Evolutionary conservation across 1,140 invertebrate species (phyloP), one percentile per base, ranked within the genome.

Genomic region (Lineus longissimus): DNA sequence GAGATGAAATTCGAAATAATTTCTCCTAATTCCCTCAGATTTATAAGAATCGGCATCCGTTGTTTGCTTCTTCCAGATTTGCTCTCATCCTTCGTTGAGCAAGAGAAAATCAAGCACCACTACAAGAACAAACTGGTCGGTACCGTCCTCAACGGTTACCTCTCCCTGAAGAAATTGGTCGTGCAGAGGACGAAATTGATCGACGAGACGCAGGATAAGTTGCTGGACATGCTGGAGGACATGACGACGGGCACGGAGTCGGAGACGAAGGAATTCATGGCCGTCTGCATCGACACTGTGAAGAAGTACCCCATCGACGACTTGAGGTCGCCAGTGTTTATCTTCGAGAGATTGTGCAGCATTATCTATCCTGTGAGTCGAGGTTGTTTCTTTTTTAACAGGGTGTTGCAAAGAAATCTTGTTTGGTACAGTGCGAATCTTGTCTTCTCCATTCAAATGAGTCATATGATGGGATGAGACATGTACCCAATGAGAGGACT

Each of bases 191-290:
- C 95, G 0, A 88, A 95, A 63, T 85, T 96, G 27, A 94, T 97
- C 47, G 95, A 98, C 81, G 94, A 97, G 78, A 95, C 95, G 1
- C 95, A 98, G 82, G 94, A 97, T 76, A 95, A 95, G 75, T 82
- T 98, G 13, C 83, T 98, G 0, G 94, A 95, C 76, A 85, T 97
- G 62, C 82, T 98, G 2, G 96, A 98, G 83, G 94, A 97, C 79
- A 95, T 98, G 88, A 98, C 95, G 0, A 92, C 91, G 33, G 91
- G 90, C 7, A 98, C 94, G 0, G 94, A 97, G 83, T 89, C 91
- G 55, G 95, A 98, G 82, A 97, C 94, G 0, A 91, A 93, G 71
- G 92, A 94, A 58, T 98, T 98, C 74, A 98, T 98, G 94, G 88
- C 92, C 9, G 91, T 98, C 23, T 97, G 96, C 76, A 92, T 98